Conservation (phyloP, 2,113 vertebrate species). For the Falco punctatus region DNA sequence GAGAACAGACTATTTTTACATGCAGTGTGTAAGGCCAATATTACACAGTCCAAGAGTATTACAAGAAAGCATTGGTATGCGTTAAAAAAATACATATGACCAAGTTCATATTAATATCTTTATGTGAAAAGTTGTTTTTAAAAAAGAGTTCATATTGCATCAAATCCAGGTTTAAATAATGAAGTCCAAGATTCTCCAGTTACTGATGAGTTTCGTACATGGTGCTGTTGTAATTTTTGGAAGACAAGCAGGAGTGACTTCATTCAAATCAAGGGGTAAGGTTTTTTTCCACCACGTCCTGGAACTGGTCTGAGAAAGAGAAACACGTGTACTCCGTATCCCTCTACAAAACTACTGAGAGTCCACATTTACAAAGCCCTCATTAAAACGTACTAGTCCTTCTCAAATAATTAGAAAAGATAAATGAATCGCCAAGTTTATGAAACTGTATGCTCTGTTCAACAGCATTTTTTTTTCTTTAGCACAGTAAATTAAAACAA, state of each 20-base stretch:
- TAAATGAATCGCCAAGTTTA: background rate
- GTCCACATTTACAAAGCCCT: background rate
- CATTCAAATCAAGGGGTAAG: constrained; percentile 35
- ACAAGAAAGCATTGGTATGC: constrained; percentile 43
- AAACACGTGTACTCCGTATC: background rate
- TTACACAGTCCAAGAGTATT: constrained; percentile 27
- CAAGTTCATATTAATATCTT: background rate
- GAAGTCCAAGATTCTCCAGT: constrained; percentile 56
- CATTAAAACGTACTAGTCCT: constrained; percentile 1
- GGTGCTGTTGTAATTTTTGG: constrained; percentile 59
- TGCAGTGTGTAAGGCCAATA: background rate
- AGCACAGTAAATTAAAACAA: background rate
- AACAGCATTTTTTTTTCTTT: background rate
- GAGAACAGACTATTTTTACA: constrained; percentile 32
- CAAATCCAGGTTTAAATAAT: constrained; percentile 43
- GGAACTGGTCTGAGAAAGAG: background rate
- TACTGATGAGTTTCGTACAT: constrained; percentile 62
- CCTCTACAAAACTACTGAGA: background rate
- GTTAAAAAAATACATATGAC: background rate
- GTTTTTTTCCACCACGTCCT: constrained; percentile 28
- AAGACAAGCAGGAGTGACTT: constrained; percentile 57
- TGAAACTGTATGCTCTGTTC: background rate
- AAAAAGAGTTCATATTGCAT: background rate
- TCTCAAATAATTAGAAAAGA: constrained; percentile 15
- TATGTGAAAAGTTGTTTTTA: constrained; percentile 31